These are phyloP conservation scores for Alviniconcha marisindica DNA, from an alignment of 1,140 invertebrate species.

Conservation along the genomic window DNA sequence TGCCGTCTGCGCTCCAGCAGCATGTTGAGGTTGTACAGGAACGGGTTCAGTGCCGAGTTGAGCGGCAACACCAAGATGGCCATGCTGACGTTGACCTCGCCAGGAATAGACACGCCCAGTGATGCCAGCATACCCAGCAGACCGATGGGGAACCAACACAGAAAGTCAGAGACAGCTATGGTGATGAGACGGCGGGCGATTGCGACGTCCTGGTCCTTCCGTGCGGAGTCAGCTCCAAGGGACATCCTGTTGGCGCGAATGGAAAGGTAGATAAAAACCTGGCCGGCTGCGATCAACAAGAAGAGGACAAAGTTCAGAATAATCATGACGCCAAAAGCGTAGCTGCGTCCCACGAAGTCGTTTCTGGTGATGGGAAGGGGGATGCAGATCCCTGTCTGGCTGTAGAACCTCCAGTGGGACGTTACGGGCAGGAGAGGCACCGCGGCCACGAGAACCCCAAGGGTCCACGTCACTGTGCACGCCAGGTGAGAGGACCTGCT, in stretches of 20 bases:
- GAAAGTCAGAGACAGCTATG: slow-evolving; percentile 41
- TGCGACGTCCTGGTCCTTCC: slow-evolving; percentile 7
- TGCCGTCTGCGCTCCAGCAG: background rate
- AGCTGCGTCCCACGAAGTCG: slow-evolving; percentile 42
- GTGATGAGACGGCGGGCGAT: slow-evolving; percentile 33
- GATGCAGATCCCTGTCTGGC: slow-evolving; percentile 49
- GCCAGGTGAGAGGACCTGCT: slow-evolving; percentile 28
- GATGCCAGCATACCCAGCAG: slow-evolving; percentile 27
- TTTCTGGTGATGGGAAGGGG: slow-evolving; percentile 47
- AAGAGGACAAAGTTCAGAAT: slow-evolving; percentile 37
- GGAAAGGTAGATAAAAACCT: slow-evolving; percentile 43
- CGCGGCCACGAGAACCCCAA: slow-evolving; percentile 35
- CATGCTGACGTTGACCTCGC: slow-evolving; percentile 8
- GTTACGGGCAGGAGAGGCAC: slow-evolving; percentile 15
- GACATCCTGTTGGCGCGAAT: slow-evolving; percentile 28
- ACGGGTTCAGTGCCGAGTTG: slow-evolving; percentile 17
- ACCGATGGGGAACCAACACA: slow-evolving; percentile 45
- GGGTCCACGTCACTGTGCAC: slow-evolving; percentile 35
- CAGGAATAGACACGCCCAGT: background rate
- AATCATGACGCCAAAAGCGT: slow-evolving; percentile 46
- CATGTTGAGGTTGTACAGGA: slow-evolving; percentile 6
- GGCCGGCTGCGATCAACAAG: slow-evolving; percentile 41
- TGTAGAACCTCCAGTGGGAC: slow-evolving; percentile 28
- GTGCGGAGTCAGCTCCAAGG: background rate
- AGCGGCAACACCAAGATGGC: background rate